Evolutionary conservation across 2,888 invertebrate genomes (phyloP), one percentile per base, ranked within the genome.

Genomic region (Ptychoptera albimana): DNA sequence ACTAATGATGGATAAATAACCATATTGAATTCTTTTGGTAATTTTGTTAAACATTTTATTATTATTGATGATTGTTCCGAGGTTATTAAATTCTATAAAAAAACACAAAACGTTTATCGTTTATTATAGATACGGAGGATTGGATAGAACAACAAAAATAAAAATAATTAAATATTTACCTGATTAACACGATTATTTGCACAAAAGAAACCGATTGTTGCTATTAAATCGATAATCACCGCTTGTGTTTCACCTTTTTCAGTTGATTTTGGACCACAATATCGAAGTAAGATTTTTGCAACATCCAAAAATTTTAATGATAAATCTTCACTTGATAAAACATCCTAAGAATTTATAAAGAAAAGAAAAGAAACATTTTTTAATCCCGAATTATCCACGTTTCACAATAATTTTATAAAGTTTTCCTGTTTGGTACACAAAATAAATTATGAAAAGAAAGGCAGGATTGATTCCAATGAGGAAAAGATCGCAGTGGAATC

Each of bases 1-100:
- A 64, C 59, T 51, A 66, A 51, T 47, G 64, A 62, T 42, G 66
- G 66, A 57, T 64, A 65, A 37, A 64, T 59, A 42, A 65, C 61
- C 44, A 61, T 57, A 54, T 64, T 58, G 23, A 62, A 63, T 45
- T 60, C 54, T 44, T 56, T 54, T 47, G 65, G 60, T 50, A 66
- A 52, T 54, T 64, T 65, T 48, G 60, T 56, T 56, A 66, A 52
- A 52, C 55, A 58, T 56, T 64, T 66, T 45, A 66, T 57, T 45
- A 66, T 61, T 51, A 55, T 55, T 46, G 59, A 58, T 54, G 58
- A 64, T 44, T 59, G 63, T 45, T 66, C 66, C 40, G 63, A 60
- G 48, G 59, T 57, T 41, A 65, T 50, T 29, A 64, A 55, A 48
- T 64, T 59, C 64, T 60, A 45, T 9, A 46, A 48, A 36, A 8